Conservation (phyloP, 2,888 invertebrate species). For the Rhodophaea formosa region DNA sequence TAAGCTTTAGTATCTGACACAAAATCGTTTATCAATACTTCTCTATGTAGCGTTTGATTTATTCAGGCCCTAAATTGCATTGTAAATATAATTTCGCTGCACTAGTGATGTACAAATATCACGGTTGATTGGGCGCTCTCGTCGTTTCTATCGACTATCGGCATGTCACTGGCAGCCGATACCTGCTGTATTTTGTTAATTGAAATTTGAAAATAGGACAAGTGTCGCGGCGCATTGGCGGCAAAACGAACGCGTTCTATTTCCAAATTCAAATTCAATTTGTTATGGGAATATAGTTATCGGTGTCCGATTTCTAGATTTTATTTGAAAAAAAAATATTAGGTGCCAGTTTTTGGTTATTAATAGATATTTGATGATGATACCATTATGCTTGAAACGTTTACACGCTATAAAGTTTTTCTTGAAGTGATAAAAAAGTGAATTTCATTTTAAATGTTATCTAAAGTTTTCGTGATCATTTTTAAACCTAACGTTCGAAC, state of each 20-base stretch:
- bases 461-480: too few relatives aligned
- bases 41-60: background rate
- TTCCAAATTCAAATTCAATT: slow-evolving; percentile 35
- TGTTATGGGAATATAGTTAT: background rate
- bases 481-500: too few relatives aligned
- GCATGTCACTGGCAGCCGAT: slow-evolving; percentile 51
- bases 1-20: background rate
- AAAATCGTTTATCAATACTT: background rate
- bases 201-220: slow-evolving; percentile 51
- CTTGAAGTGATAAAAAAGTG: too few relatives aligned
- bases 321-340: too few relatives aligned
- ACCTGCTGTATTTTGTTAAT: slow-evolving; percentile 57
- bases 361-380: too few relatives aligned
- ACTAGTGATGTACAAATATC: slow-evolving; percentile 17
- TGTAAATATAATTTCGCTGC: background rate
- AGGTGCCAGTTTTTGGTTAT: too few relatives aligned
- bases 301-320: too few relatives aligned
- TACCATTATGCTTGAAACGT: too few relatives aligned
- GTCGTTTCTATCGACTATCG: slow-evolving; percentile 40
- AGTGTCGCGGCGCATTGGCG: slow-evolving; percentile 22
- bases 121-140: slow-evolving; percentile 16
- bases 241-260: slow-evolving; percentile 46
- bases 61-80: background rate
- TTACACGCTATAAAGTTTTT: too few relatives aligned
- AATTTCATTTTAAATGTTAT: too few relatives aligned